Evolutionary conservation across 2,888 invertebrate genomes (phyloP), one percentile per base, ranked within the genome.

Genomic region (Hyalella azteca): DNA sequence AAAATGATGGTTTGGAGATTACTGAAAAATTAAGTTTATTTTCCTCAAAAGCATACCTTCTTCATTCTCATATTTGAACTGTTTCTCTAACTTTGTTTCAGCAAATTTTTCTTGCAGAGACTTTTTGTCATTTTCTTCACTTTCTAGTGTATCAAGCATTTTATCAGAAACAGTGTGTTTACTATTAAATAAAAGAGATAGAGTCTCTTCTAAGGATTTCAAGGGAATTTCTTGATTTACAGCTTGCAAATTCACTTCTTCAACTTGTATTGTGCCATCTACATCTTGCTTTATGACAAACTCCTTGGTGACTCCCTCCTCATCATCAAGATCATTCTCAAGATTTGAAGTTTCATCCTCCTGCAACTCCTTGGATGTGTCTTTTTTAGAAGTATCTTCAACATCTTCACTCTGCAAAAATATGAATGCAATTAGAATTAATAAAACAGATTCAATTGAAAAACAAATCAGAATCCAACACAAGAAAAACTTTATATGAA

Each of bases 51-150:
- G 22, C 75, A 2, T n/a, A 75, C 75, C 75, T 75, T 75, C 75
- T 19, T 45, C 45, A 45, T 75, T 19, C 22, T 75, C 75, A 75
- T 75, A 75, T 26, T 45, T 48, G 45, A 75, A 75, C n/a, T 41
- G 40, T 29, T 75, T 75, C 19, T 32, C 19, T 9, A 32, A n/a
- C 19, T 39, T 32, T 32, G n/a, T 75, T 39, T 75, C 75, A n/a
- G n/a, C 40, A 39, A 26, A 41, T n/a, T 41, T 75, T 15, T 36
- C 66, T 5, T 54, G 54, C 22, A 54, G 26, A 26, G 66, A 29
- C n/a, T 22, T 75, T 41, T 75, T 22, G 29, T 45, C 11, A 0
- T 66, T 11, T 36, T 66, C 66, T 22, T 66, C 36, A 66, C 19
- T 66, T 36, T 66, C 66, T 19, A 36, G 3, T 29, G 22, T 19